Base-by-base conservation (phyloP, 2,888 invertebrate species). In the Therioaphis trifolii region DNA sequence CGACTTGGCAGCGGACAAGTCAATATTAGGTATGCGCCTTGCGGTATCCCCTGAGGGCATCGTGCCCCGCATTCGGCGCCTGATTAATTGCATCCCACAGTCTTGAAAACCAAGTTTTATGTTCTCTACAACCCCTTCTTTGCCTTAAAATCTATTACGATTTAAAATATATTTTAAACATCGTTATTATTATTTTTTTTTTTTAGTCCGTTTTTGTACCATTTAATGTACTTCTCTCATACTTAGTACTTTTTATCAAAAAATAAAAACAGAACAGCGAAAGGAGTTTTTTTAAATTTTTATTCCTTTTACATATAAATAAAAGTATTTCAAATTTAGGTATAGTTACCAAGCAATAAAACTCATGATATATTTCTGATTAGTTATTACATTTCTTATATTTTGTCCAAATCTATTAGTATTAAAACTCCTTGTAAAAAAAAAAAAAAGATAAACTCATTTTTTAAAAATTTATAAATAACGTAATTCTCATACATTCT, bases 1-100 rank as follows among this genome's bases (percentile, higher is more conserved):
- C 43, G 24, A 29, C 46, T 55, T 11, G 58, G 40, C 46, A 27
- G 71, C 55, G 27, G 46, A 29, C 63, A 24, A 82, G 82, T 82
- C 82, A 82, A 82, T 82, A 82, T 82, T 82, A 82, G 80, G 74
- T 82, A 82, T 82, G 82, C 82, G 82, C 49, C 46, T 63, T 61
- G 61, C 46, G 74, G 63, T 74, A 40, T 82, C 63, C 72, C 82
- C 72, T 21, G 49, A 63, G 82, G 80, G 63, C 49, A 24, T 24
- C 49, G 80, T 72, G 72, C 72, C 82, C 63, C 52, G 72, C 82
- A 63, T 82, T 82, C 63, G 55, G 63, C 82, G 63, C 72, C 72
- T 82, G 82, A 82, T 82, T 82, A 82, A 82, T 82, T 74, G 72
- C 52, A 52, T 80, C 46, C 71, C 29, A 18, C 61, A n/a, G 46